A percentile compares a stretch with the other conserved stretches of the same genome.
Conservation (phyloP, 2,113 vertebrate genomes). For the Phoenicopterus ruber region DNA sequence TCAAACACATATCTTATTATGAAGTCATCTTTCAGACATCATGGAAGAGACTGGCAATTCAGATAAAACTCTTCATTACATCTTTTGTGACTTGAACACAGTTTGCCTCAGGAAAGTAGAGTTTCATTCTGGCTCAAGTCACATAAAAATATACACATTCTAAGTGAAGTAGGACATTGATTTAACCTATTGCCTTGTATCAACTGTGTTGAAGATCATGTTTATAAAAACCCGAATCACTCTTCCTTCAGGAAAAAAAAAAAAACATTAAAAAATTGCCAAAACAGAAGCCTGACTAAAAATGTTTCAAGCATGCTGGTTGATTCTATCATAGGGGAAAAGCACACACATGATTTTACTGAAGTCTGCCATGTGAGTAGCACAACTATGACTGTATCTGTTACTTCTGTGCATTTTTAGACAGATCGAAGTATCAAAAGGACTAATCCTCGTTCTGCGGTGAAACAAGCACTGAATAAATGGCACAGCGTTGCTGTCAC, state of each 20-base stretch:
- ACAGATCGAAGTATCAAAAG: neutral
- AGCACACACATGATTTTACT: neutral
- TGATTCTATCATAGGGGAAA: neutral
- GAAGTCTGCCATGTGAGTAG: neutral
- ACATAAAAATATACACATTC: neutral
- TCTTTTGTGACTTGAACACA: neutral
- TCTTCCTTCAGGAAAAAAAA: neutral
- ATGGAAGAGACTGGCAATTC: neutral
- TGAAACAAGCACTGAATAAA: neutral
- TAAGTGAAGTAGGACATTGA: neutral
- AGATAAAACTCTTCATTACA: neutral
- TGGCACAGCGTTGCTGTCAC: accelerated
- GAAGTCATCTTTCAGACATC: neutral
- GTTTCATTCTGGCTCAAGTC: neutral
- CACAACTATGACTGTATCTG: neutral
- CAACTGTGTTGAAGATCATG: neutral
- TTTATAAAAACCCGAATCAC: neutral
- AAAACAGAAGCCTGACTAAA: neutral
- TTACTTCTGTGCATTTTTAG: neutral
- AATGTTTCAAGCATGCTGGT: neutral
- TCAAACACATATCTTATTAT: accelerated
- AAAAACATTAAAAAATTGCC: neutral
- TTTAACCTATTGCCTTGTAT: neutral
- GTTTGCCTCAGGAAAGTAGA: neutral
- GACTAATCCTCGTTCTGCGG: neutral